Conservation (phyloP, 2,888 invertebrate species). For the Plutella xylostella region DNA sequence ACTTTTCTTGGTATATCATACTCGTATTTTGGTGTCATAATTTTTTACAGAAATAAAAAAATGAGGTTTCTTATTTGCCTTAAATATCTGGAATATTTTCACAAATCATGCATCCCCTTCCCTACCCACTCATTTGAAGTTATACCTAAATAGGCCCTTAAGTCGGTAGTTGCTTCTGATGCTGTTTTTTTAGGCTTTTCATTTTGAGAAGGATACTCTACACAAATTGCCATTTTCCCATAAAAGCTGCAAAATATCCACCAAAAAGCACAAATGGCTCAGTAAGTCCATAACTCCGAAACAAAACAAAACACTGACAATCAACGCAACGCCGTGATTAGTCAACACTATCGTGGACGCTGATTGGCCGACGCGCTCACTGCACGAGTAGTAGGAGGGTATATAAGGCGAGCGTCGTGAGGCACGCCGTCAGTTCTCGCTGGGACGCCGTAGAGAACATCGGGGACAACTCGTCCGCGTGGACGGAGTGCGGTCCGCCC, state of each 20-base stretch:
- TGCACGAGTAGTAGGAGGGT: conserved; percentile 24
- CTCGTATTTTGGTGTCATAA: conserved; percentile 2
- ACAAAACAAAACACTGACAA: too few species aligned
- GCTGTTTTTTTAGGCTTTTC: not conserved
- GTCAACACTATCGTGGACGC: not conserved
- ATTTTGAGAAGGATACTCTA: not conserved
- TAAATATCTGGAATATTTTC: not conserved
- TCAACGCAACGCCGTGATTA: not conserved
- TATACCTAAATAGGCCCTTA: not conserved
- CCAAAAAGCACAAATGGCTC: too few species aligned
- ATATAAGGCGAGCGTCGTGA: conserved; percentile 31
- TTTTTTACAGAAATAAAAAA: not conserved
- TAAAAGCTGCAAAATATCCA: not conserved
- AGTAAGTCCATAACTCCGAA: too few species aligned
- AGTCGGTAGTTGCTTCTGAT: not conserved
- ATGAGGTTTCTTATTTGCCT: not conserved
- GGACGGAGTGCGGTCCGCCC: conserved; percentile 64
- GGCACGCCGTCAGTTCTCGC: conserved; percentile 21
- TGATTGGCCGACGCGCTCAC: conserved; percentile 21
- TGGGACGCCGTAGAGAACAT: conserved; percentile 38
- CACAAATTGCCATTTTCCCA: not conserved
- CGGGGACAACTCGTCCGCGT: conserved; percentile 54
- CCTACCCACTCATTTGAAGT: not conserved
- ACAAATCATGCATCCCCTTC: not conserved
- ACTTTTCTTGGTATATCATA: conserved; percentile 3